Evolutionary conservation across 2,113 vertebrate species (phyloP), one percentile per base, ranked within the genome.

Genomic region (Ochotona curzoniae): DNA sequence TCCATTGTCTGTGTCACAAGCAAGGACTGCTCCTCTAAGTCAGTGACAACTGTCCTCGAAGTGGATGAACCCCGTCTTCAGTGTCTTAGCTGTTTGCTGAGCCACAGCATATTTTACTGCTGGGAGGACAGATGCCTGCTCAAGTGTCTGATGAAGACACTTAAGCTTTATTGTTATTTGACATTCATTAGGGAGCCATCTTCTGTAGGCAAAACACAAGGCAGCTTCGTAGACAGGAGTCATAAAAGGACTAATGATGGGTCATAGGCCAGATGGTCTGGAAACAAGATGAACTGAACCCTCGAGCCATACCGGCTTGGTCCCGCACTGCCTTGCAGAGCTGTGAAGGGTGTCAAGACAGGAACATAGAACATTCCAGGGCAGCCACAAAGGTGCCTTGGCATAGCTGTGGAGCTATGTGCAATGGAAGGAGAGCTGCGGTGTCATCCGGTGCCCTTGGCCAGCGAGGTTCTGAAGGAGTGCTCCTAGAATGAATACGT

Each of bases 141-240:
- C 96, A 95, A 97, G 96, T 95, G 87, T 96, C 96, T 96, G 95
- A 93, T 96, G 94, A 95, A 96, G 91, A 94, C 95, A 96, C 90
- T 97, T 97, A 96, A 95, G 87, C 80, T 96, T 96, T 96, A 96
- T 97, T 91, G 96, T 96, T 96, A 96, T 96, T 96, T 96, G 96
- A 95, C 96, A 94, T 96, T 97, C 96, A 96, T 96, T 95, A 97
- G 96, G 91, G 93, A 97, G 93, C 89, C 78, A 93, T 96, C 95
- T 95, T 96, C 89, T 25, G 26, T 96, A 89, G 94, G 93, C 96
- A 97, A 97, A 96, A 96, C 82, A 95, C n/a, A 89, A 95, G 93
- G 87, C 64, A 28, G 95, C 94, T 95, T 89, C 95, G 94, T 76
- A 97, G 92, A 93, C 95, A 94, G 79, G 60, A 96, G 69, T 51